Evolutionary conservation across 2,888 invertebrate genomes (phyloP).

Genomic region (Apeira syringaria): DNA sequence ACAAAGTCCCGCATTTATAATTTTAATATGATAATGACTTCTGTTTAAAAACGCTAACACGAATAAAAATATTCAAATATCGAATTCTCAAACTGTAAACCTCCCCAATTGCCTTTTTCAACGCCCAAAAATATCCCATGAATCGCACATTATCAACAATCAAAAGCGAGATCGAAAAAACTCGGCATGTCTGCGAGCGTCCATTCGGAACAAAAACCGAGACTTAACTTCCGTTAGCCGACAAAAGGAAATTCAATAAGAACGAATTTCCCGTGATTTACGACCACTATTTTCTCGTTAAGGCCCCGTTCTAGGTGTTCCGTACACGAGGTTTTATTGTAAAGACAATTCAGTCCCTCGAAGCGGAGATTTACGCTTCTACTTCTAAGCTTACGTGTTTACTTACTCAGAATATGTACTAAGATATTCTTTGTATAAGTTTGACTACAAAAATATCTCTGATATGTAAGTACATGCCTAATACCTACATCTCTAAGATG

Average conservation of each 20-base stretch:
- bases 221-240: slow-evolving; percentile 64
- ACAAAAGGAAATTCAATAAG: slow-evolving; percentile 82
- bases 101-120: slow-evolving; percentile 12
- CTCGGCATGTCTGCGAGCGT: slow-evolving; percentile 57
- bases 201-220: slow-evolving; percentile 71
- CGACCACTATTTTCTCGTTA: slow-evolving; percentile 82
- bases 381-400: slow-evolving; percentile 13
- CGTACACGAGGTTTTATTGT: slow-evolving; percentile 61
- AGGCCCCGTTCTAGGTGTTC: slow-evolving; percentile 70
- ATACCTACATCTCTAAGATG: too few relatives aligned
- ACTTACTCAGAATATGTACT: slow-evolving; percentile 2
- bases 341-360: slow-evolving; percentile 55
- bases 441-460: too few relatives aligned
- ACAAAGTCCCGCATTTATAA: too few relatives aligned
- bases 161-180: slow-evolving; percentile 43
- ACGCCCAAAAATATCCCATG: slow-evolving; percentile 26
- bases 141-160: slow-evolving; percentile 34
- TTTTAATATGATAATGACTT: too few relatives aligned
- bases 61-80: too few relatives aligned
- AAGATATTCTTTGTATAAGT: too few relatives aligned
- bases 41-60: too few relatives aligned
- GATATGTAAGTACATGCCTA: too few relatives aligned
- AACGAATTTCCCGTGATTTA: slow-evolving; percentile 81
- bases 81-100: slow-evolving; percentile 1
- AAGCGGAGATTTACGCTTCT: slow-evolving; percentile 18